Percentiles rank a stretch among this genome's conserved stretches.
phyloP scores from a whole-genome alignment of 1,140 invertebrate genomes.

The Watersipora subatra region DNA sequence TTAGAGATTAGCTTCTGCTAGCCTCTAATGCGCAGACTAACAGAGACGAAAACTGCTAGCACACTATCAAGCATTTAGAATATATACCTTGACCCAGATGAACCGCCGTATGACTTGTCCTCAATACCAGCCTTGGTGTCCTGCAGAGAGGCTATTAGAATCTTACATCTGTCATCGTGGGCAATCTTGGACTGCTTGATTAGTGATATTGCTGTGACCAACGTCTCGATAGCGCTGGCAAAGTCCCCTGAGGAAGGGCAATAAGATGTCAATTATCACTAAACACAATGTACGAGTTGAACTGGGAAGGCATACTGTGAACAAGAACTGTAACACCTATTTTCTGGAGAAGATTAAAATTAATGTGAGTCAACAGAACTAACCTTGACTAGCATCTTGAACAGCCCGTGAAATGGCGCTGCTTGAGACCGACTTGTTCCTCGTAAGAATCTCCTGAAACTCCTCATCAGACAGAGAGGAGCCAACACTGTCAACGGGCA shows the following conservation, averaged over 20 bases:
- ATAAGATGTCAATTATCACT: too few relatives aligned
- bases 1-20: too few relatives aligned
- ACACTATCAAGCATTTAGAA: too few relatives aligned
- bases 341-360: not conserved
- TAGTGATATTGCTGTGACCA: conserved; percentile 93
- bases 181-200: conserved; percentile 98
- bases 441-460: conserved; percentile 94
- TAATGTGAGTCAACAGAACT: not conserved
- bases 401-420: conserved; percentile 91
- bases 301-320: too few relatives aligned
- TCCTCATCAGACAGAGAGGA: conserved; percentile 70
- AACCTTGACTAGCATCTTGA: conserved; percentile 78
- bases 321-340: not conserved
- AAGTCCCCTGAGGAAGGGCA: conserved; percentile 66
- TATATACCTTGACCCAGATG: too few relatives aligned
- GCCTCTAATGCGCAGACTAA: too few relatives aligned
- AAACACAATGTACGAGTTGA: too few relatives aligned
- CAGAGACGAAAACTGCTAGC: too few relatives aligned
- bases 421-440: conserved; percentile 91
- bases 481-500: conserved; percentile 11
- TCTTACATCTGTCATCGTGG: conserved; percentile 93
- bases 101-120: conserved; percentile 74
- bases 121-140: conserved; percentile 95
- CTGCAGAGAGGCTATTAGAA: conserved; percentile 83
- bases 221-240: conserved; percentile 90